Conservation (phyloP, 2,888 invertebrate species). For the Caenorhabditis sp. region DNA sequence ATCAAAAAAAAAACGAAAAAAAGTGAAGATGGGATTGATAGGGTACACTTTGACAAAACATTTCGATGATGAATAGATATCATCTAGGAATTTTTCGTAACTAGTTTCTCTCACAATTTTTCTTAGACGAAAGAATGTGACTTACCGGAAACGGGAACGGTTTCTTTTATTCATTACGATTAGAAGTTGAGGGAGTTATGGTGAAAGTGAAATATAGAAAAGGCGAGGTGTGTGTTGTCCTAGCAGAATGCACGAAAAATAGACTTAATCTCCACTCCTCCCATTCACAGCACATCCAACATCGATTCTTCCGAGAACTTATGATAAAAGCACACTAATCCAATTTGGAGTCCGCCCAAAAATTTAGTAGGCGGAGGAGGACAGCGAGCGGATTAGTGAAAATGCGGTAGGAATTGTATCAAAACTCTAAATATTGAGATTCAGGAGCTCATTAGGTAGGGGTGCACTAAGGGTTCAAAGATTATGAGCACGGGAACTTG, state of each 20-base stretch:
- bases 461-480: background rate
- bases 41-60: background rate
- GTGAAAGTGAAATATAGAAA: background rate
- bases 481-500: no score
- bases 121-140: no score
- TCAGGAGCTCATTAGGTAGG: slow-evolving; percentile 1
- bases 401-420: background rate
- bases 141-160: no score
- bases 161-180: background rate
- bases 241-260: background rate
- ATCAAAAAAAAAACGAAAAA: background rate
- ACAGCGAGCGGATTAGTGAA: slow-evolving; percentile 16
- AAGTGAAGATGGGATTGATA: background rate
- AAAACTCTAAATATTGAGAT: background rate
- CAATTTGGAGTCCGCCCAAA: slow-evolving; percentile 14
- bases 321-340: slow-evolving; percentile 19
- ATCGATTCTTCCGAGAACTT: background rate
- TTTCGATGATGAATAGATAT: background rate
- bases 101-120: no score
- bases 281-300: background rate
- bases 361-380: slow-evolving; percentile 1
- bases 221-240: background rate
- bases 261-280: background rate
- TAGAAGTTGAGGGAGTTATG: background rate
- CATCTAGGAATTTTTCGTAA: no score